A percentile compares a stretch with the other conserved stretches of the same genome.
These are phyloP conservation scores for Darevskia nairensis DNA, from an alignment of 2,797 vertebrate genomes.

Conservation along the genomic window DNA sequence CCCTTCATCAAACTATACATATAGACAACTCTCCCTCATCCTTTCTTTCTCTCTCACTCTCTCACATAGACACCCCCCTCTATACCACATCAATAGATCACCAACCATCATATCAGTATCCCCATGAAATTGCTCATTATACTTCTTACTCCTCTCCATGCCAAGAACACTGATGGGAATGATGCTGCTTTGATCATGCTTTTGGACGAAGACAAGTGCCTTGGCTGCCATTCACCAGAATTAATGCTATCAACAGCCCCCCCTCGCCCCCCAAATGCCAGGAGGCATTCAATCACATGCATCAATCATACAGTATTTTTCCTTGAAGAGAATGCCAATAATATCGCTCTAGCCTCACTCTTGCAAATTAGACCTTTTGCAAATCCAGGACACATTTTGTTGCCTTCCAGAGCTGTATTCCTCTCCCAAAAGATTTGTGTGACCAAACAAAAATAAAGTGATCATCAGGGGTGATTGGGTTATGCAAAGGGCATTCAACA, in stretches of 20 bases:
- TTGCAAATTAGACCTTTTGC: neutral
- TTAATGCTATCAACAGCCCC: neutral
- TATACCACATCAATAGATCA: too few species aligned
- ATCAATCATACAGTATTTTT: neutral
- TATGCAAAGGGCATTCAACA: too few species aligned
- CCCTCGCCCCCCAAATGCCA: neutral
- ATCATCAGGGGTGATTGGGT: too few species aligned
- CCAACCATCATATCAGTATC: too few species aligned
- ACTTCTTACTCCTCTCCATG: neutral
- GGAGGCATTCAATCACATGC: neutral
- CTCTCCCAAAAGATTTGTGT: neutral
- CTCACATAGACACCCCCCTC: too few species aligned
- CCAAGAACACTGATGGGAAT: neutral
- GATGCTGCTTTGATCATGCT: neutral
- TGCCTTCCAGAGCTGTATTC: neutral
- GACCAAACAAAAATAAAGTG: neutral
- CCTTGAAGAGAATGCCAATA: neutral
- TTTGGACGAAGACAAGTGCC: slow-evolving; percentile 4
- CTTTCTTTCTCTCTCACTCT: too few species aligned
- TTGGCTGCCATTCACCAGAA: neutral
- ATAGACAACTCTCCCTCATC: too few species aligned
- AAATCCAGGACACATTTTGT: neutral
- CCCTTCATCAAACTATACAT: too few species aligned
- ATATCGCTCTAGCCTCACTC: neutral
- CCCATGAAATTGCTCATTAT: neutral